These are phyloP conservation scores for Eupelmus urozonus DNA, from an alignment of 2,888 invertebrate species.

Conservation along the genomic window DNA sequence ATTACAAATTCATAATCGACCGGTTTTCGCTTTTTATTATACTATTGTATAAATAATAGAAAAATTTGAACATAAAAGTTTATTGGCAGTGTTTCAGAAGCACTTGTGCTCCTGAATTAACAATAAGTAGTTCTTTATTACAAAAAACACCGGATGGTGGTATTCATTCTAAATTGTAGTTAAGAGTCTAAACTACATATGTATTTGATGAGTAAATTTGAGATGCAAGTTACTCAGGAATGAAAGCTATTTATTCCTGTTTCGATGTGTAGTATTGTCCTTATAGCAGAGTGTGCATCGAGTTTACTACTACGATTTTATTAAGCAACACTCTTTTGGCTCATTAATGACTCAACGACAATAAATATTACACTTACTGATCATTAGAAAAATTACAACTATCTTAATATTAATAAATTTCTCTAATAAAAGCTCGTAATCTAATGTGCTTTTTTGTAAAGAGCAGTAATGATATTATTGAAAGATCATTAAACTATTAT, in stretches of 20 bases:
- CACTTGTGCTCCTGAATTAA: constrained; percentile 40
- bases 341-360: constrained; percentile 53
- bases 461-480: constrained; percentile 49
- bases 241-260: constrained; percentile 25
- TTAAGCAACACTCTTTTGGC: constrained; percentile 50
- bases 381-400: constrained; percentile 46
- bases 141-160: constrained; percentile 40
- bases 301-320: constrained; percentile 28
- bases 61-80: constrained; percentile 66
- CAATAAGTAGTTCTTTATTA: constrained; percentile 44
- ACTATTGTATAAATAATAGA: constrained; percentile 67
- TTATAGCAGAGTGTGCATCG: constrained; percentile 38
- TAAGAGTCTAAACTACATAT: constrained; percentile 49
- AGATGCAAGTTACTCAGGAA: constrained; percentile 38
- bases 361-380: constrained; percentile 53
- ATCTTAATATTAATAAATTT: constrained; percentile 49
- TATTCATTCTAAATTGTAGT: constrained; percentile 36
- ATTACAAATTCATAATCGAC: constrained; percentile 62
- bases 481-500: constrained; percentile 47
- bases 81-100: constrained; percentile 70
- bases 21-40: constrained; percentile 50
- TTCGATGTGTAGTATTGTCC: constrained; percentile 48
- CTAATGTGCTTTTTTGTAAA: constrained; percentile 51
- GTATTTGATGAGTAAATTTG: constrained; percentile 44
- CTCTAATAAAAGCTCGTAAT: constrained; percentile 44